Percentiles rank a stretch among this genome's conserved stretches.
phyloP scores from a whole-genome alignment of 92 coral and sea anemone genomes.

The Hydrozoanthus gracilis region DNA sequence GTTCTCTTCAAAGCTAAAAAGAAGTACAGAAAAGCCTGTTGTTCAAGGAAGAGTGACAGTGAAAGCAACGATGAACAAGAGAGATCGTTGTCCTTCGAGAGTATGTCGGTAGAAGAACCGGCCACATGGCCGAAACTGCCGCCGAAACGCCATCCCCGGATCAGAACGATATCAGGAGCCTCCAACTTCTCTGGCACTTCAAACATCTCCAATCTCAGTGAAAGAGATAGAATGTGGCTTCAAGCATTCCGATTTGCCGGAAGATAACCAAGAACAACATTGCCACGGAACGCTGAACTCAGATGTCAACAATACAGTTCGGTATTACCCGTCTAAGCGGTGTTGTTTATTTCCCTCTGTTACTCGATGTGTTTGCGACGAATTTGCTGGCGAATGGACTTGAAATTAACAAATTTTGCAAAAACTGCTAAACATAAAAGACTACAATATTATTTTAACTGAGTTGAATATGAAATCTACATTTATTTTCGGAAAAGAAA shows the following conservation, averaged over 20 bases:
- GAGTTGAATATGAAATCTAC: conserved; percentile 9
- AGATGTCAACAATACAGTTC: conserved; percentile 5
- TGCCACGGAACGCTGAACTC: conserved; percentile 33
- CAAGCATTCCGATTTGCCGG: conserved; percentile 87
- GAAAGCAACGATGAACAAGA: conserved; percentile 40
- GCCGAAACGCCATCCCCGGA: conserved; percentile 81
- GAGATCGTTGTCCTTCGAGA: conserved; percentile 77
- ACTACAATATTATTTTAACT: conserved; percentile 36
- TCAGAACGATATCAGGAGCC: conserved; percentile 83
- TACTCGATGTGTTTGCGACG: conserved; percentile 31
- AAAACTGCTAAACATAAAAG: background rate
- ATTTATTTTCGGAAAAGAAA: conserved; percentile 36
- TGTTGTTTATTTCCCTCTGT: background rate
- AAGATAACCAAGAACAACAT: conserved; percentile 50
- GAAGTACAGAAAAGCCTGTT: conserved; percentile 57
- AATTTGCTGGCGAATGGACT: conserved; percentile 76
- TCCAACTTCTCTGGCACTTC: conserved; percentile 89
- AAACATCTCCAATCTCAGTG: conserved; percentile 77
- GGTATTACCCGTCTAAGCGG: background rate
- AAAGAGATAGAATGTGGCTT: conserved; percentile 81
- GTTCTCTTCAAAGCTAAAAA: conserved; percentile 64
- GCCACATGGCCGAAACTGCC: conserved; percentile 80
- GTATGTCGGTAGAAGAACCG: conserved; percentile 84
- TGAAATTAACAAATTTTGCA: conserved; percentile 34
- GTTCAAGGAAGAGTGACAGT: conserved; percentile 53